Conservation (phyloP, 2,797 vertebrate genomes). For the Argyrosomus regius region DNA sequence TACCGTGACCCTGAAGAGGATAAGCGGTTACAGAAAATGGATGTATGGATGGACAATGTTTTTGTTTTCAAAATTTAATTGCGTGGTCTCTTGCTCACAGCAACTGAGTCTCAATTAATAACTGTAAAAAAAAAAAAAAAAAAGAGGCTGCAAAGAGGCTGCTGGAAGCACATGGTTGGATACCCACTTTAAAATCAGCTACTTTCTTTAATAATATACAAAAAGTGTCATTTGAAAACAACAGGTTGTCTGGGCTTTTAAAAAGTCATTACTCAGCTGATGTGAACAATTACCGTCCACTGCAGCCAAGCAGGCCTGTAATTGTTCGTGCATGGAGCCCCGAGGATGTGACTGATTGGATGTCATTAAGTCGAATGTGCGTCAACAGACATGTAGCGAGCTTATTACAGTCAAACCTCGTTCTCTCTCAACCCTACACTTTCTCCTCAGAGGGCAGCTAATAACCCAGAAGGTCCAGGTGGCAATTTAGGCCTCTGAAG, state of each 20-base stretch:
- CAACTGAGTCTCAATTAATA: no score
- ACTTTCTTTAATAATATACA: constrained; percentile 27
- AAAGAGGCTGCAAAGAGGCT: not conserved
- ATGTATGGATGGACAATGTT: no score
- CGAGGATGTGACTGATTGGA: constrained; percentile 66
- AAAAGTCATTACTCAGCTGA: constrained; percentile 52
- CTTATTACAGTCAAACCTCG: constrained; percentile 42
- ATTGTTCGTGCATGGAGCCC: constrained; percentile 56
- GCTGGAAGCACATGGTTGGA: not conserved
- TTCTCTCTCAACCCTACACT: constrained; percentile 49
- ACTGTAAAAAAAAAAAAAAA: not conserved
- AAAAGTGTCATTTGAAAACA: constrained; percentile 37
- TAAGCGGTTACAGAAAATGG: no score
- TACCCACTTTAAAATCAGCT: constrained; percentile 16
- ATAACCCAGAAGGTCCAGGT: constrained; percentile 54
- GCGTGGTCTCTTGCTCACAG: no score
- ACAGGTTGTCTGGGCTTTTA: constrained; percentile 38
- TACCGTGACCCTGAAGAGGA: no score
- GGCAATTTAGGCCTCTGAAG: constrained; percentile 58
- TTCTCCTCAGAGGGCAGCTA: constrained; percentile 54
- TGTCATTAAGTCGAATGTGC: constrained; percentile 69
- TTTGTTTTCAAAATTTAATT: no score
- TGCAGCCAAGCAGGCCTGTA: constrained; percentile 63
- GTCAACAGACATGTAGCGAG: constrained; percentile 56
- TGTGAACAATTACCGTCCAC: constrained; percentile 48